Conservation (phyloP, 2,797 vertebrate species). For the Anguilla megastoma region DNA sequence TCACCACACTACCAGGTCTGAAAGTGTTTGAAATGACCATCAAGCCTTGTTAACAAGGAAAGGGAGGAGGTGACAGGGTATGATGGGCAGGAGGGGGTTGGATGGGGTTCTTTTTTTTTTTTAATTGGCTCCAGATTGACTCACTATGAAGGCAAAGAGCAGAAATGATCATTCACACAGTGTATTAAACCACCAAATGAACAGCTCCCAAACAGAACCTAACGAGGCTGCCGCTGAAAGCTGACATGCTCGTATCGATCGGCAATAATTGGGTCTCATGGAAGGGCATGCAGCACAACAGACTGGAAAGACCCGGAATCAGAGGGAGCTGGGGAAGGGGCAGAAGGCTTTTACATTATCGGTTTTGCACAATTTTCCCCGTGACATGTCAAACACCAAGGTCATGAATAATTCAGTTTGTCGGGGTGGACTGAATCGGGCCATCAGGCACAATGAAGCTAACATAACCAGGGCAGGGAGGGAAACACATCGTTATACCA, state of each 20-base stretch:
- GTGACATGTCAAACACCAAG: neutral
- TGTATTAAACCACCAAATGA: constrained; percentile 5
- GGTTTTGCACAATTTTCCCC: neutral
- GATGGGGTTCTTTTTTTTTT: neutral
- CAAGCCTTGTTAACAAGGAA: constrained; percentile 3
- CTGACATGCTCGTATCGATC: neutral
- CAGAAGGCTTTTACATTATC: neutral
- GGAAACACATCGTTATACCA: neutral
- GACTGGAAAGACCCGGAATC: neutral
- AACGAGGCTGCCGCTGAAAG: neutral
- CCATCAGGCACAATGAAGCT: neutral
- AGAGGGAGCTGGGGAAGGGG: neutral
- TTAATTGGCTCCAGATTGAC: constrained; percentile 14
- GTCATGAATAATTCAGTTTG: constrained; percentile 29
- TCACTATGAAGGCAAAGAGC: neutral
- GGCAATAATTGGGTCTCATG: neutral
- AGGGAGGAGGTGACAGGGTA: constrained; percentile 2
- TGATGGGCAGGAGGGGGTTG: neutral
- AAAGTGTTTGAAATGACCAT: neutral
- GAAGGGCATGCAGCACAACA: neutral
- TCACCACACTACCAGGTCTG: neutral
- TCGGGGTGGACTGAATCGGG: neutral
- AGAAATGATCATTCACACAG: constrained; percentile 9
- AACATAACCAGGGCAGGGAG: neutral
- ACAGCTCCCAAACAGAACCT: neutral